Evolutionary conservation across 92 coral and sea anemone genomes (phyloP), one percentile per base, ranked within the genome.

Genomic region (Muricea muricata): DNA sequence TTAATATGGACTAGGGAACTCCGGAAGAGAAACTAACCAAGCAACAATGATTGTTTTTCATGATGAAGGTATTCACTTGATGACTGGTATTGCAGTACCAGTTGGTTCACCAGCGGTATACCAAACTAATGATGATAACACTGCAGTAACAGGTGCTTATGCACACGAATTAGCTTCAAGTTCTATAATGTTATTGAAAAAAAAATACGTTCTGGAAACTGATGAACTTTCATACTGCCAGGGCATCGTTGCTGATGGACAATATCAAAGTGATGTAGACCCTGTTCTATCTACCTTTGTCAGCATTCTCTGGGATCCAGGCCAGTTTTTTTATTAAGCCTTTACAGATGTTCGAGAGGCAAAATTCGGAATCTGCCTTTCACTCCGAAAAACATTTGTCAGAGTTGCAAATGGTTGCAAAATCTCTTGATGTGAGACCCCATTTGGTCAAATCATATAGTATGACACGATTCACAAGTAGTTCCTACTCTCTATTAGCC

Each of bases 221-320:
- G 67, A 58, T 26, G 67, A 58, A 26, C 29, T 26, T 58, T 58
- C 67, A 26, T 58, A 26, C n/a, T 58, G 67, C n/a, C 31, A 58
- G 32, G 67, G 67, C 33, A 58, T 26, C 11, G 29, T 58, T 58
- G 67, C 67, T 58, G 67, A 58, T 58, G 67, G 67, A 58, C 67
- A 58, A 58, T 58, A 58, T 58, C 67, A 58, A 58, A 26, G 67
- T 58, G 26, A 30, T 58, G 67, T 8, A 20, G 33, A 58, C 67
- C 67, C 67, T 25, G 67, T 21, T 21, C 4, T 58, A 58, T 7
- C 20, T 25, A 58, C 35, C 82, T 39, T 77, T 26, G 42, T 77
- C 67, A 41, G 24, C 68, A 26, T 77, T 54, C 67, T 54, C 10
- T 52, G 82, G 69, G 47, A 77, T 42, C 68, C 82, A 52, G 66